A percentile compares a stretch with the other conserved stretches of the same genome.
Conservation (phyloP, 2,888 invertebrate species). For the Drosophila ochracea region DNA sequence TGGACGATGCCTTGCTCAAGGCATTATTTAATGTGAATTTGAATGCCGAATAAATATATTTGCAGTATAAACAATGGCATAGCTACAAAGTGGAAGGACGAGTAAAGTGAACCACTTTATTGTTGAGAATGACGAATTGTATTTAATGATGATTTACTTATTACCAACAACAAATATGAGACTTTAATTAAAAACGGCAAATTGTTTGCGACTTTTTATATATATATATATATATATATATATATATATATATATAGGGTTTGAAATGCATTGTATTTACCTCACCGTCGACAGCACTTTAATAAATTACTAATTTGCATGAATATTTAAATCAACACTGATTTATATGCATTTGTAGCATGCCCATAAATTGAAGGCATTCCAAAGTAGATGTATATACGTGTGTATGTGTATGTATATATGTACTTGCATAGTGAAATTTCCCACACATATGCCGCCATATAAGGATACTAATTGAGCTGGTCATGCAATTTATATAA, state of each 20-base stretch:
- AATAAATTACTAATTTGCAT: slow-evolving; percentile 42
- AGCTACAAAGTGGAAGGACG: background rate
- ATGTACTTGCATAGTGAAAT: background rate
- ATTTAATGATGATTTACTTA: background rate
- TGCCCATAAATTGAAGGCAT: slow-evolving; percentile 56
- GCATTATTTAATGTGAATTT: background rate
- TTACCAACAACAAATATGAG: background rate
- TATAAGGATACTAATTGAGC: slow-evolving; percentile 5
- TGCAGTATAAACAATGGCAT: background rate
- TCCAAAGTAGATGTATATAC: slow-evolving; percentile 10
- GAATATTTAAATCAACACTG: slow-evolving; percentile 37
- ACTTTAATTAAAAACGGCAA: slow-evolving; percentile 3
- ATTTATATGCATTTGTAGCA: slow-evolving; percentile 69
- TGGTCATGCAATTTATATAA: slow-evolving; percentile 12
- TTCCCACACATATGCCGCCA: slow-evolving; percentile 11
- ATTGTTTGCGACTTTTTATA: slow-evolving; percentile 2
- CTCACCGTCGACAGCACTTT: slow-evolving; percentile 8
- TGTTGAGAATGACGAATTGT: too few relatives aligned
- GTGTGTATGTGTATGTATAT: background rate
- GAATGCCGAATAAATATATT: background rate
- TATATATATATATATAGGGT: background rate
- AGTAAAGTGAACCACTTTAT: background rate
- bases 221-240: too few relatives aligned
- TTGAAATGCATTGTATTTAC: background rate
- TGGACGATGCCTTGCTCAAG: background rate